Evolutionary conservation across 2,888 invertebrate species (phyloP).

Genomic region (Nebria salina): DNA sequence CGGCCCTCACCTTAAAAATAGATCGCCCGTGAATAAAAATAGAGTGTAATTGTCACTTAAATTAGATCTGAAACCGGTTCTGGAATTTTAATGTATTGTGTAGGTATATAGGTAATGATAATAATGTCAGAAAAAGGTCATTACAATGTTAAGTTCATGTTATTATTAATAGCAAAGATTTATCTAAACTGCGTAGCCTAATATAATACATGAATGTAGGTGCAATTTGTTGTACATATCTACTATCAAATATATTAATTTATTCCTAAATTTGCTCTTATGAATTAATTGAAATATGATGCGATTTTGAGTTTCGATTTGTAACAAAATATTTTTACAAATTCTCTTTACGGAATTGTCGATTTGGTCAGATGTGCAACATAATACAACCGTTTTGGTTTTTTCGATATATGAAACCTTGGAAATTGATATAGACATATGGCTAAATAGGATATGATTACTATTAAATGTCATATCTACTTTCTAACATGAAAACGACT

Average conservation of each 20-base stretch:
- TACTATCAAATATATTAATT: no score
- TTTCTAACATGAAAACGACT: neutral
- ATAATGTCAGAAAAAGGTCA: neutral
- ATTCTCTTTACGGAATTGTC: no score
- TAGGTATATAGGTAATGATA: neutral
- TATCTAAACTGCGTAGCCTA: neutral
- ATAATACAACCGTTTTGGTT: neutral
- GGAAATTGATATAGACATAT: neutral
- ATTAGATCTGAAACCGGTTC: neutral
- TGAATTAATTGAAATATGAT: no score
- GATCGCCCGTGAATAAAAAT: neutral
- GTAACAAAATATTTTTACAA: no score
- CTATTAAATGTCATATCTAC: neutral
- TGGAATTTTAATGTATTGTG: neutral
- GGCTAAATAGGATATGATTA: neutral
- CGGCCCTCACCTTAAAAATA: neutral
- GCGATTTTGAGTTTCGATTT: no score
- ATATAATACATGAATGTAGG: no score
- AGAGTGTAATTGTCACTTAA: neutral
- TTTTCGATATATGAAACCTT: neutral
- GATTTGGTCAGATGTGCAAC: no score
- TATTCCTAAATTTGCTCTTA: no score
- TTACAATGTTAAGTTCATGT: neutral
- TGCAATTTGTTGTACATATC: no score
- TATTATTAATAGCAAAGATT: neutral